These are phyloP conservation scores for Teleiodes luculella DNA, from an alignment of 2,888 invertebrate genomes.

Conservation along the genomic window DNA sequence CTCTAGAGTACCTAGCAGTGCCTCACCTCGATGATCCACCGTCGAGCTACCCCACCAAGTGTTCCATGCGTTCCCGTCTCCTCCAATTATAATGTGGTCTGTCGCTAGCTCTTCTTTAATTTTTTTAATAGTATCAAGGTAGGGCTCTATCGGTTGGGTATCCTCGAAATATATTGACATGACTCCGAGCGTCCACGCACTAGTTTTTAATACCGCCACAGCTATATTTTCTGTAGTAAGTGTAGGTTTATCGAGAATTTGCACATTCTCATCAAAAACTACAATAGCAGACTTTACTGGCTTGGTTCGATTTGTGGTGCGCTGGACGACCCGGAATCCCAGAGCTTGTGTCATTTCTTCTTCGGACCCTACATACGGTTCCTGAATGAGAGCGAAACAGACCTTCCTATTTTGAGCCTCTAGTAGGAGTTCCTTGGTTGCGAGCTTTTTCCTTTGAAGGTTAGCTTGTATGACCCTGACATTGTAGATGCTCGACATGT, in stretches of 20 bases:
- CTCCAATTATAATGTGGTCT: slow-evolving; percentile 19
- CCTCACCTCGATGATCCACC: slow-evolving; percentile 15
- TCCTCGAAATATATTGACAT: background rate
- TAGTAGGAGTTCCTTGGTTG: background rate
- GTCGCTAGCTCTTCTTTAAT: slow-evolving; percentile 8
- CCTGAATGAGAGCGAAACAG: background rate
- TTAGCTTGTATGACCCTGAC: too few relatives aligned
- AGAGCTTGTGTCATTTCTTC: background rate
- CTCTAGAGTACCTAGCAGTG: background rate
- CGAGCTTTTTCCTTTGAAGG: background rate
- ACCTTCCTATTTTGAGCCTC: background rate
- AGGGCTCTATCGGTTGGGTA: slow-evolving; percentile 6
- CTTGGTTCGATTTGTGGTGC: too few relatives aligned
- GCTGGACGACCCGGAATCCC: background rate
- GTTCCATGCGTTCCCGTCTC: slow-evolving; percentile 26
- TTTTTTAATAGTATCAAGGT: background rate
- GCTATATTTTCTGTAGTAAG: background rate
- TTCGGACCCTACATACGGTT: background rate
- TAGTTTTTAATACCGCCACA: background rate
- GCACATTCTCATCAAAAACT: too few relatives aligned
- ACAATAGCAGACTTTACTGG: too few relatives aligned
- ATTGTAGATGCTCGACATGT: too few relatives aligned
- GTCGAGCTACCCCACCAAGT: slow-evolving; percentile 23
- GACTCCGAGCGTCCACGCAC: background rate
- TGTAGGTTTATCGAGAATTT: too few relatives aligned